Evolutionary conservation across 1,140 invertebrate genomes (phyloP), one percentile per base, ranked within the genome.

Genomic region (Apis dorsata): DNA sequence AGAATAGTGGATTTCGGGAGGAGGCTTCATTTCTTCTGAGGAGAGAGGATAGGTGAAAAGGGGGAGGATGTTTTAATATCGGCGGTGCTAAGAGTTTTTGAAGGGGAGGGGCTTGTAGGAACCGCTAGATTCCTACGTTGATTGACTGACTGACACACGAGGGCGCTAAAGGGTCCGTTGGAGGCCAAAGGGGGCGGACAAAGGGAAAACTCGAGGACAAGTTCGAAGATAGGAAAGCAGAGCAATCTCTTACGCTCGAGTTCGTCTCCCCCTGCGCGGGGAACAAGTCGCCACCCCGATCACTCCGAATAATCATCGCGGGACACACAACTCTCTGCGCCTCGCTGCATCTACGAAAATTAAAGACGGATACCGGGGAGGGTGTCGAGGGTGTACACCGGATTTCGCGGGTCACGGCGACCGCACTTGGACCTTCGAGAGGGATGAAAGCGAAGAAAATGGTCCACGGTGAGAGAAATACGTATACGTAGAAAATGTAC

Each of bases 291-390:
- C 86, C 90, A n/a, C 44, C 88, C 86, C 89, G 89, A 92, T 91
- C 90, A 92, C 90, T 92, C 89, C 86, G 87, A 92, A 91, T 91
- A 92, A 92, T 92, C 90, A 91, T 90, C 83, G 86, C 85, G 79
- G 77, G 81, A 84, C 83, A 79, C 68, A 62, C 72, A 73, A 28
- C 66, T 65, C 49, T 84, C 72, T n/a, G 49, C 88, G 90, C 86
- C 77, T 88, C 90, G 86, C 87, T 85, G 90, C 89, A 83, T 90
- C 84, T 79, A 73, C 69, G 73, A 84, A 87, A 83, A 88, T 86
- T 85, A 89, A 85, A 81, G 24, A 19, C 55, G 24, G 75, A 72
- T 17, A 68, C 73, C 63, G 49, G 62, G 71, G 62, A 76, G 28
- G 28, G 28, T 28, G 28, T 19, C 60, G 12, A 63, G 21, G 49